Base-by-base conservation (phyloP, 1,140 invertebrate genomes). In the Psix sp. region DNA sequence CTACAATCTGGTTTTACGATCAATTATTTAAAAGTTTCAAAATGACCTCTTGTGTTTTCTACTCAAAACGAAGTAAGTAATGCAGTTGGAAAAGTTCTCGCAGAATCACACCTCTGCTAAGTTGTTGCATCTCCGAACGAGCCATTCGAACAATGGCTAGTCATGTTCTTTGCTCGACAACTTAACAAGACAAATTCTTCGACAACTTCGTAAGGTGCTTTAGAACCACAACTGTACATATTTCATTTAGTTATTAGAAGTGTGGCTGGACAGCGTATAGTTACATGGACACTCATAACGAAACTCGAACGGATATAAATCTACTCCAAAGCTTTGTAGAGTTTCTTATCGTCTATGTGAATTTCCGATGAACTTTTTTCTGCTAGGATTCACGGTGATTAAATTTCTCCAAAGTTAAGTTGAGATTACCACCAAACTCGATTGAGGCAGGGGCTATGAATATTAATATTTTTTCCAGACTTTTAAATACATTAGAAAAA, bases 221-320 rank as follows among this genome's bases (percentile, higher is more conserved):
- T 4, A 31, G 26, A 10, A n/a, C 40, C 18, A 29, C 36, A 31
- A 13, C 39, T 29, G 56, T 63, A 63, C 52, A 52, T 45, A 52
- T 63, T 63, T 63, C 52, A 52, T 63, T 63, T 63, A 63, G 29
- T 21, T 48, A 63, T 63, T n/a, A 52, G 40, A n/a, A 40, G 45
- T 16, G 59, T 52, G 59, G 40, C 38, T 15, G 46, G 59, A 52
- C 59, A 63, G 52, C 59, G 39, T 63, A 49, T n/a, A n/a, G 57
- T 62, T 62, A 62, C n/a, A n/a, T 63, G 46, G 59, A 52, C 59
- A 15, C 29, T 13, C 36, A 38, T 14, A 63, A 38, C 59, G 36
- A 52, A 63, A 52, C 48, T 52, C 29, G 11, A 36, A 3, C 21
- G 21, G 46, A 63, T 51, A 57, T 26, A 40, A 14, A 39, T 26